A percentile compares a stretch with the other conserved stretches of the same genome.
Evolutionary conservation across 1,140 invertebrate genomes (phyloP).

Genomic region (Nasonia longicornis): DNA sequence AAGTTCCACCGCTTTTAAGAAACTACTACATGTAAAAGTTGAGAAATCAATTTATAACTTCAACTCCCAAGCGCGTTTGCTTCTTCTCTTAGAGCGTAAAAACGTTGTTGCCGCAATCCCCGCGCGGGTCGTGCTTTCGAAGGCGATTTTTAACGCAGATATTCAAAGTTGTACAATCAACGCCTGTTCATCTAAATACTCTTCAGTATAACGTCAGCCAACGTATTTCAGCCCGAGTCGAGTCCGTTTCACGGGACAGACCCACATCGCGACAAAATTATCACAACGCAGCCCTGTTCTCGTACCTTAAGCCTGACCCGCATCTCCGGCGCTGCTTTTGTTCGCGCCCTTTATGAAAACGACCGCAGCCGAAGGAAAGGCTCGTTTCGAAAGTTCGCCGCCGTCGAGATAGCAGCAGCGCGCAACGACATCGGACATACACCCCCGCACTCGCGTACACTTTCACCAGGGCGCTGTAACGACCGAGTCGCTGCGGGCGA

Average conservation of each 20-base stretch:
- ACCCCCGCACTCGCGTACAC: background rate
- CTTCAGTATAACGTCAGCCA: background rate
- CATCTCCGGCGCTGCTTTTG: background rate
- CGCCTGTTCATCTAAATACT: background rate
- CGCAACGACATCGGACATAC: too few relatives aligned
- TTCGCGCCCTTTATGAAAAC: background rate
- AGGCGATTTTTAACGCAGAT: too few relatives aligned
- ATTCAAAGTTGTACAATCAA: background rate
- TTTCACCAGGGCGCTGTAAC: background rate
- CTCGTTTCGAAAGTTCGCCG: background rate
- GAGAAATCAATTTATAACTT: too few relatives aligned
- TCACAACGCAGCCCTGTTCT: background rate
- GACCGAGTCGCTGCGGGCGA: background rate
- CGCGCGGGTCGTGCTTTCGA: too few relatives aligned
- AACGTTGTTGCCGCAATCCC: too few relatives aligned
- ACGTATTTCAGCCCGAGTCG: background rate
- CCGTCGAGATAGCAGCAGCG: background rate
- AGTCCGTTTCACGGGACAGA: too few relatives aligned
- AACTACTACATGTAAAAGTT: too few relatives aligned
- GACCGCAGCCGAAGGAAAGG: background rate
- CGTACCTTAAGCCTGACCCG: background rate
- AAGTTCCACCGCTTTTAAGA: too few relatives aligned
- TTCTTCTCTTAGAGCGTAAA: too few relatives aligned
- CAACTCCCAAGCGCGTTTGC: too few relatives aligned
- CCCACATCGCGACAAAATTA: background rate